Evolutionary conservation across 2,888 invertebrate species (phyloP), one percentile per base, ranked within the genome.

Genomic region (Melieria omissa): DNA sequence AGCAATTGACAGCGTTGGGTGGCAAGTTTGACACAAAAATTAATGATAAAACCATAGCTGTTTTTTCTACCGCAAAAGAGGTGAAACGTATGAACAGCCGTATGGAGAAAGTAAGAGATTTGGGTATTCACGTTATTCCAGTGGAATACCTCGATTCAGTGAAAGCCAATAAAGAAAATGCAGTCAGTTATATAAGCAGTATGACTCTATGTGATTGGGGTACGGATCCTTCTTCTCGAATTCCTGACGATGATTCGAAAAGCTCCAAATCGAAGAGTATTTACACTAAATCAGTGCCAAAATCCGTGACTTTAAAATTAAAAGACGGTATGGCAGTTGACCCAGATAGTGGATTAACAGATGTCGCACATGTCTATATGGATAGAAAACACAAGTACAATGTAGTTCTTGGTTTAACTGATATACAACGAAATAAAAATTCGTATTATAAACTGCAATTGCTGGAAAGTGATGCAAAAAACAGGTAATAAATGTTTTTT

Each of bases 381-480:
- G 86, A 88, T 74, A 82, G 83, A 0, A 83, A 88, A 0, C 88
- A 90, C 47, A 89, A 89, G 44, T 97, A 92, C 86, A 93, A 91
- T n/a, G 92, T 90, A 45, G 93, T 96, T 0, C 90, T 99, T 5
- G 93, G 94, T 10, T 87, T 92, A 76, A 96, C 96, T 0, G 97
- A 99, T 84, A 90, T 99, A 46, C 93, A 94, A 76, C 89, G 89
- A 1, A 94, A 95, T 78, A 94, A 93, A 84, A 99, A 99, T 88
- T 97, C 97, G 3, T 99, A 89, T 86, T 99, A 99, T 88, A 99
- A 98, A 84, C 80, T 99, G 66, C 99, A 99, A 86, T 86, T 98
- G 63, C 88, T 99, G 66, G 91, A 97, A 83, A 88, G 92, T 4
- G 96, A 98, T 82, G 86, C 83, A 0, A 86, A 86, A 29, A 88